Conservation (phyloP, 2,888 invertebrate genomes). For the Lithophane socia region DNA sequence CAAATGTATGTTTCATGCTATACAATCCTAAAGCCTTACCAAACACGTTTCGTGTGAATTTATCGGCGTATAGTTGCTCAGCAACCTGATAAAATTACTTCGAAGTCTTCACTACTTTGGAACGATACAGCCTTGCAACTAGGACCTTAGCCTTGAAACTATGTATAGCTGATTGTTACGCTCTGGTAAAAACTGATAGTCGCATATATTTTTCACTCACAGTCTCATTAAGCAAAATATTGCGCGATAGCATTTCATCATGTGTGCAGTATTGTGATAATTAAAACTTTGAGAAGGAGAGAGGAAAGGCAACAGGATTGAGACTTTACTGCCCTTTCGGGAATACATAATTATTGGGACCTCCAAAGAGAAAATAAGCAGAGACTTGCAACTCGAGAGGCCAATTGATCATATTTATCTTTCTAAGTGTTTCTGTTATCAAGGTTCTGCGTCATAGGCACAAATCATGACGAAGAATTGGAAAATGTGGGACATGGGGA, state of each 20-base stretch:
- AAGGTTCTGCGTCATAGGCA: background rate
- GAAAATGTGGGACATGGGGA: conserved; percentile 15
- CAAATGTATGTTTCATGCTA: background rate
- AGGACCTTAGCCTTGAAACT: conserved; percentile 36
- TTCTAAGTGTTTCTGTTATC: background rate
- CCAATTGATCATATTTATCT: background rate
- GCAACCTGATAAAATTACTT: conserved; percentile 21
- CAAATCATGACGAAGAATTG: conserved; percentile 11
- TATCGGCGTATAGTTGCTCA: background rate
- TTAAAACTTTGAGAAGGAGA: background rate
- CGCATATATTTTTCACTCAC: background rate
- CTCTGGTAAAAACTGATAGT: conserved; percentile 10
- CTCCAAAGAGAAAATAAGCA: background rate
- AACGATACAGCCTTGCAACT: conserved; percentile 3
- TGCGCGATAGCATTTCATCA: background rate
- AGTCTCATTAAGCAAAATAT: background rate
- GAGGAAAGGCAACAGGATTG: background rate
- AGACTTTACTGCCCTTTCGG: background rate
- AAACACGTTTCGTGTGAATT: conserved; percentile 14
- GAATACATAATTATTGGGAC: background rate
- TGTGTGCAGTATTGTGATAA: background rate
- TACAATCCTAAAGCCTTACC: background rate
- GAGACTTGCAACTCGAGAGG: background rate
- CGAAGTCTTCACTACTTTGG: background rate
- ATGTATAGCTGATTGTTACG: conserved; percentile 19